Evolutionary conservation across 2,888 invertebrate genomes (phyloP), one percentile per base, ranked within the genome.

Genomic region (Ectobius pallidus): DNA sequence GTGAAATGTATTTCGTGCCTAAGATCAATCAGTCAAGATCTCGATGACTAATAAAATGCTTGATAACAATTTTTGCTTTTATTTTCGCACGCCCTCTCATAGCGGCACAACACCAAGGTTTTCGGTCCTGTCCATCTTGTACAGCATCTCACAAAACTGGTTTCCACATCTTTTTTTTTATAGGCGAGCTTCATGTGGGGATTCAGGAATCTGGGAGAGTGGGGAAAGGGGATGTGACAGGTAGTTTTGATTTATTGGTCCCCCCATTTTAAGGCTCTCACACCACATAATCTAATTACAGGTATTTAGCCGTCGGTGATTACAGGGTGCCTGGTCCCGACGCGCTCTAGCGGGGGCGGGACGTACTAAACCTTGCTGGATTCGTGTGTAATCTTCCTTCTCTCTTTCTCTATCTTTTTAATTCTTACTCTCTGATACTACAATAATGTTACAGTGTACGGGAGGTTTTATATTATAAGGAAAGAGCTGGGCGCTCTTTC

Each of bases 201-300:
- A 14, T 20, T 11, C 20, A n/a, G 42, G 46, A 65, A 42, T 42
- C 65, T 25, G 18, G 16, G 20, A n/a, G 42, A 34, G 52, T 25
- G 55, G 58, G 42, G 34, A 27, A 55, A 52, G 39, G 61, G 49
- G 22, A 49, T 25, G 70, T 70, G 73, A 71, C 73, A 71, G 70
- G 71, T 73, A 58, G 58, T 44, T 70, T 46, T 73, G 73, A 73
- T 73, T 73, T 73, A 73, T 73, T 71, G 73, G 73, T 42, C 71
- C 39, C 73, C 65, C 73, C 71, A 71, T 69, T 71, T 71, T 68
- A 58, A 71, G 67, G 71, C 49, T 73, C 73, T 65, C 73, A 73
- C 71, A 67, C 32, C 55, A 25, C 18, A 39, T 73, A 73, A 73
- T 73, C 73, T 73, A 73, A 73, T 73, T 73, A 73, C 71, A 73